Percentiles rank a stretch among this genome's conserved stretches.
Evolutionary conservation across 2,888 invertebrate species (phyloP).

Genomic region (Laspeyria flexula): DNA sequence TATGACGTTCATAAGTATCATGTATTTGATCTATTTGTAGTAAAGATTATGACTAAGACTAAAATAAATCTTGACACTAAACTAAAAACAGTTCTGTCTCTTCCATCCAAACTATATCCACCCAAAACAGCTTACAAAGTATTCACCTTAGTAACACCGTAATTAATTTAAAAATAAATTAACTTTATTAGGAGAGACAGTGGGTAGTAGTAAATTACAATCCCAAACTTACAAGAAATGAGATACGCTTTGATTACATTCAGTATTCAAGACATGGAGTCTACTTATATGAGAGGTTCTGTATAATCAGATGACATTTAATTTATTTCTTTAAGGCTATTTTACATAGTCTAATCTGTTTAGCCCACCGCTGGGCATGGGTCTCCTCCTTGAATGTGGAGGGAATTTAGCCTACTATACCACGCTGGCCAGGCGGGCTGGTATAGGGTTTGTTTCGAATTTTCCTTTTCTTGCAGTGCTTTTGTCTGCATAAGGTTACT

Average conservation of each 20-base stretch:
- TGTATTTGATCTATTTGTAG: too few species aligned
- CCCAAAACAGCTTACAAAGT: constrained; percentile 28
- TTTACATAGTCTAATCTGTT: too few species aligned
- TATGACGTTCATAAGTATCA: too few species aligned
- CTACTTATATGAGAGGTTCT: not conserved
- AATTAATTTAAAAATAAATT: constrained; percentile 51
- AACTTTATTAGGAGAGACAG: constrained; percentile 35
- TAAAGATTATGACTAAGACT: too few species aligned
- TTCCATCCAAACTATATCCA: constrained; percentile 19
- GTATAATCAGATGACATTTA: constrained; percentile 1
- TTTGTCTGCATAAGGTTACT: too few species aligned
- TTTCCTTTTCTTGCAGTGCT: too few species aligned
- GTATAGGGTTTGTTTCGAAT: too few species aligned
- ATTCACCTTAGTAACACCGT: constrained; percentile 38
- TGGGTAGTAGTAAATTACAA: constrained; percentile 36
- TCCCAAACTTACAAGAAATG: constrained; percentile 24
- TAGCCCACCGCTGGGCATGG: too few species aligned
- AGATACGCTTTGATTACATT: constrained; percentile 36
- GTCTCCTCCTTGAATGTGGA: too few species aligned
- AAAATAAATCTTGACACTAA: too few species aligned
- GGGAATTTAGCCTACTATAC: too few species aligned
- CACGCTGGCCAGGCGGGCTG: too few species aligned
- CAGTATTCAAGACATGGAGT: constrained; percentile 13
- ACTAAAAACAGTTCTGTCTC: constrained; percentile 1
- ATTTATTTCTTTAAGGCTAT: not conserved